Evolutionary conservation across 2,113 vertebrate genomes (phyloP).

Genomic region (Crotophaga sulcirostris): DNA sequence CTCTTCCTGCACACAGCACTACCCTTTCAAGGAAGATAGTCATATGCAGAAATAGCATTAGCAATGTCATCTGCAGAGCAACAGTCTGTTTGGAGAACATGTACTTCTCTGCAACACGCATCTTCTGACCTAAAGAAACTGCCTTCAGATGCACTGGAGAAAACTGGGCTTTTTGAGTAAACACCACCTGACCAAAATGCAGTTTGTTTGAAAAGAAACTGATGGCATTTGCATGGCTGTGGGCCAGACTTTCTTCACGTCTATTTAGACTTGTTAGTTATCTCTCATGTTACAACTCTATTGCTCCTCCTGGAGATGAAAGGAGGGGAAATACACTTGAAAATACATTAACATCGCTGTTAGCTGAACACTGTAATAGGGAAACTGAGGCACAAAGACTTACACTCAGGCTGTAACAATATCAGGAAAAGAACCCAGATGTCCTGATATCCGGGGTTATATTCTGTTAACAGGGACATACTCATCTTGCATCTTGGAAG

Average conservation of each 20-base stretch:
- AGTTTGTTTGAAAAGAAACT: constrained; percentile 34
- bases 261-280: constrained; percentile 11
- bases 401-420: not conserved
- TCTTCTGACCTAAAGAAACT: constrained; percentile 15
- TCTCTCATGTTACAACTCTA: not conserved
- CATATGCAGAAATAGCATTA: constrained; percentile 33
- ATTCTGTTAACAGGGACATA: not conserved
- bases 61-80: constrained; percentile 15
- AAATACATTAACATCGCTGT: not conserved
- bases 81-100: not conserved
- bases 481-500: not conserved
- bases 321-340: not conserved
- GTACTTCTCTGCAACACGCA: not conserved
- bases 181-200: constrained; percentile 19
- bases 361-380: not conserved
- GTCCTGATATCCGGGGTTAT: not conserved
- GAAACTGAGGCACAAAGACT: not conserved
- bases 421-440: not conserved
- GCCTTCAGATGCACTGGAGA: not conserved
- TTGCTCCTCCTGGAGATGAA: not conserved
- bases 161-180: not conserved
- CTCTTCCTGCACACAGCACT: constrained; percentile 26
- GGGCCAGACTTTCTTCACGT: constrained; percentile 15
- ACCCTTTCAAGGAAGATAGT: constrained; percentile 37
- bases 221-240: constrained; percentile 35